Evolutionary conservation across 2,113 vertebrate genomes (phyloP).

Genomic region (Aplodontia rufa): DNA sequence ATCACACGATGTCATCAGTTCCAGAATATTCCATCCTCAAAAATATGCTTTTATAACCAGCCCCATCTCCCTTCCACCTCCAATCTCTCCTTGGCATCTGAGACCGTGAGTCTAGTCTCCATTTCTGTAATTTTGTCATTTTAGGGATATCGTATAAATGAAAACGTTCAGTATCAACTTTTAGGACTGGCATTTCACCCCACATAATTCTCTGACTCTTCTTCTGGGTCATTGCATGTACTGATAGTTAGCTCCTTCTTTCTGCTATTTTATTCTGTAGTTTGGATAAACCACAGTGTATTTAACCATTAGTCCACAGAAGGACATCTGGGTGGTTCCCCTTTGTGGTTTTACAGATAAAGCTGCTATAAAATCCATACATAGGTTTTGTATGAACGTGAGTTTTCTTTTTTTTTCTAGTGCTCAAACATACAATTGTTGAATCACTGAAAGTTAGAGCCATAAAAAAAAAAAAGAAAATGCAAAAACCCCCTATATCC

Average conservation of each 20-base stretch:
- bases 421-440: background rate
- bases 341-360: background rate
- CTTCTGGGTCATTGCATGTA: no score
- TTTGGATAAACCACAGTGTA: background rate
- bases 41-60: background rate
- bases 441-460: background rate
- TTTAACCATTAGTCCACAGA: background rate
- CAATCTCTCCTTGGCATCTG: background rate
- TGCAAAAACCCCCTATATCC: background rate
- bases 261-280: background rate
- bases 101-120: background rate
- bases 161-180: background rate
- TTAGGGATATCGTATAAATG: background rate
- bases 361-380: background rate
- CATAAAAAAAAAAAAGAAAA: no score
- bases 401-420: background rate
- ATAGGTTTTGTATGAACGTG: background rate
- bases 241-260: background rate
- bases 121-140: background rate
- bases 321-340: background rate
- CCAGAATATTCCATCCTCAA: background rate
- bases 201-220: background rate
- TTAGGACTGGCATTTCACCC: background rate
- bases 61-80: background rate
- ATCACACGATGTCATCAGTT: background rate